Evolutionary conservation across 2,797 vertebrate genomes (phyloP), one percentile per base, ranked within the genome.

Genomic region (Orestias chungarensis): DNA sequence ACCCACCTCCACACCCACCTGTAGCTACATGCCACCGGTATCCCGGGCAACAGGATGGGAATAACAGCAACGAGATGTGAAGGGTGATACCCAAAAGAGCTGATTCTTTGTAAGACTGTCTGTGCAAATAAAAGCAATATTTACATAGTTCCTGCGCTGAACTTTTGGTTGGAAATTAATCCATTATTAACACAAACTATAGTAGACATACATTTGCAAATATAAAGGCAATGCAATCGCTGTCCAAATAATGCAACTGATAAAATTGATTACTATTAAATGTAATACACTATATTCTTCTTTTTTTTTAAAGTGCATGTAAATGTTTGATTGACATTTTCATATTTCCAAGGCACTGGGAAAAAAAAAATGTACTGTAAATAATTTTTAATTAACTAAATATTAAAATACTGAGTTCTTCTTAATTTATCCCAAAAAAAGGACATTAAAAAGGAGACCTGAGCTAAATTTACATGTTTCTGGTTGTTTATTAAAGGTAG

Each of bases 1-100:
- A 88, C 82, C 86, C 87, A 87, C 86, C 87, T 88, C 82, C 87
- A 82, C 83, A 88, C 81, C 84, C 88, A 87, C 87, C 89, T 89
- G 84, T 87, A 86, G 87, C 82, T 70, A 71, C 84, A 82, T 82
- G 83, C 79, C 69, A 54, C 75, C 42, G 42, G 90, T 92, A 89
- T 90, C 92, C 91, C 73, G 85, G 88, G 89, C 81, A 93, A 91
- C 88, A 78, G 84, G 73, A 81, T 62, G 77, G 66, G 73, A 89
- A 86, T 84, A 89, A 88, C 69, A 59, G 82, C 64, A 69, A 42
- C 29, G 76, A 85, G 82, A 78, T 77, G 73, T 86, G 84, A 62
- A 81, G 72, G 75, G 80, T 80, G 83, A 87, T 79, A 82, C 75
- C 78, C 74, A 71, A 76, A 77, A 68, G 69, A 64, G 66, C 71